Percentiles rank a stretch among this genome's conserved stretches.
Evolutionary conservation across 1,140 invertebrate genomes (phyloP).

Genomic region (Drosophila miranda): DNA sequence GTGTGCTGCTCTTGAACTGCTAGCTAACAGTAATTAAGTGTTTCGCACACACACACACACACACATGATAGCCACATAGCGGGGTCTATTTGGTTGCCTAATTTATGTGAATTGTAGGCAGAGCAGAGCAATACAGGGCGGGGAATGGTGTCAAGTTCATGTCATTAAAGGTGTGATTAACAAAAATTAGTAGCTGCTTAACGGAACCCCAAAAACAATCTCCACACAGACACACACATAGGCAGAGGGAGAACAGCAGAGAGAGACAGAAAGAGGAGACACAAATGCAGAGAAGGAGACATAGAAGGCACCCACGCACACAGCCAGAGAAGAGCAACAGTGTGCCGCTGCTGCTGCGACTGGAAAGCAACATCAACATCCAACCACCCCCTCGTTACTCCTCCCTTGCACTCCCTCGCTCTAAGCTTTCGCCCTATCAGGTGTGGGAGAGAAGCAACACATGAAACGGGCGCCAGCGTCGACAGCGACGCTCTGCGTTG

Average conservation of each 20-base stretch:
- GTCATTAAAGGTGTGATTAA: conserved; percentile 79
- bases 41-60: conserved; percentile 14
- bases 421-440: conserved; percentile 30
- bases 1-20: conserved; percentile 26
- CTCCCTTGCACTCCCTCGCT: background rate
- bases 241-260: background rate
- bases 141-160: conserved; percentile 74
- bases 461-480: conserved; percentile 47
- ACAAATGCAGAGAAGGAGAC: no score
- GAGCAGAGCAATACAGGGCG: conserved; percentile 9
- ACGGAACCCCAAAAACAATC: conserved; percentile 17
- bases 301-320: conserved; percentile 1
- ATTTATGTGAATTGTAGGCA: conserved; percentile 59
- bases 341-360: conserved; percentile 36
- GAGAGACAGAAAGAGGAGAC: no score
- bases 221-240: conserved; percentile 7
- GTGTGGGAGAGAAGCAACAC: conserved; percentile 65
- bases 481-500: conserved; percentile 8
- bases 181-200: conserved; percentile 79
- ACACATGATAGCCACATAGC: conserved; percentile 19
- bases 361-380: conserved; percentile 43
- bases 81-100: conserved; percentile 49
- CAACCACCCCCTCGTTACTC: background rate
- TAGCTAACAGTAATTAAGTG: conserved; percentile 70
- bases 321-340: conserved; percentile 50